Evolutionary conservation across 2,113 vertebrate species (phyloP).

Genomic region (Pelobates fuscus): DNA sequence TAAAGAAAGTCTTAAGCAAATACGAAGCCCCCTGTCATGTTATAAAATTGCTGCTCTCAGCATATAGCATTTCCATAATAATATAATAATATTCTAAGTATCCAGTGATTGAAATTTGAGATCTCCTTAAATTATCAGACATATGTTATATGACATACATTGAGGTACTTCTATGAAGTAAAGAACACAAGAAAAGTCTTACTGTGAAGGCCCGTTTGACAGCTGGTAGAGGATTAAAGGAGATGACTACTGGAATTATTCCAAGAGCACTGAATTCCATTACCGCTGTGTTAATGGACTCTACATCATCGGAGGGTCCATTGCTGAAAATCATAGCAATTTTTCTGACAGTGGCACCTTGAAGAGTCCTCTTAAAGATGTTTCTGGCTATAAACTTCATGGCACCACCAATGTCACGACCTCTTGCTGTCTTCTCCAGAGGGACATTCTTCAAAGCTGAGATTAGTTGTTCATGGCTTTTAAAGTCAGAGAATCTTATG

Average conservation of each 20-base stretch:
- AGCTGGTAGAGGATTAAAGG: conserved; percentile 54
- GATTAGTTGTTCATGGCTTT: conserved; percentile 49
- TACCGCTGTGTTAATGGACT: conserved; percentile 52
- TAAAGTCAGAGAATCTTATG: conserved; percentile 58
- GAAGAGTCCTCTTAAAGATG: conserved; percentile 61
- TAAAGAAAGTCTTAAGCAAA: too few relatives aligned
- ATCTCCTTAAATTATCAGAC: too few relatives aligned
- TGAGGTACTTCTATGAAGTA: background rate
- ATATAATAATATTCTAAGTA: too few relatives aligned
- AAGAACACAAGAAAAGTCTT: conserved; percentile 28
- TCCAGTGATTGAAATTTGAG: too few relatives aligned
- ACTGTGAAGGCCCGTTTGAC: conserved; percentile 59
- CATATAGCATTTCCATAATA: too few relatives aligned
- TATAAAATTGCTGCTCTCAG: too few relatives aligned
- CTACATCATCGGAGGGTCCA: conserved; percentile 12
- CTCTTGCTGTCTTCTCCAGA: conserved; percentile 15
- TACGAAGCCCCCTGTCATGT: too few relatives aligned
- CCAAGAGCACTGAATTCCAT: conserved; percentile 56
- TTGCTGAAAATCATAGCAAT: conserved; percentile 60
- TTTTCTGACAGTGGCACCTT: conserved; percentile 52
- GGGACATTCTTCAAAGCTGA: conserved; percentile 46
- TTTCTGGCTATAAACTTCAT: conserved; percentile 63
- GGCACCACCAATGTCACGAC: conserved; percentile 49
- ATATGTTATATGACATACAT: too few relatives aligned
- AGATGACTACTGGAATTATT: conserved; percentile 54